phyloP scores from a whole-genome alignment of 2,888 invertebrate species.

The Cybosia mesomella region DNA sequence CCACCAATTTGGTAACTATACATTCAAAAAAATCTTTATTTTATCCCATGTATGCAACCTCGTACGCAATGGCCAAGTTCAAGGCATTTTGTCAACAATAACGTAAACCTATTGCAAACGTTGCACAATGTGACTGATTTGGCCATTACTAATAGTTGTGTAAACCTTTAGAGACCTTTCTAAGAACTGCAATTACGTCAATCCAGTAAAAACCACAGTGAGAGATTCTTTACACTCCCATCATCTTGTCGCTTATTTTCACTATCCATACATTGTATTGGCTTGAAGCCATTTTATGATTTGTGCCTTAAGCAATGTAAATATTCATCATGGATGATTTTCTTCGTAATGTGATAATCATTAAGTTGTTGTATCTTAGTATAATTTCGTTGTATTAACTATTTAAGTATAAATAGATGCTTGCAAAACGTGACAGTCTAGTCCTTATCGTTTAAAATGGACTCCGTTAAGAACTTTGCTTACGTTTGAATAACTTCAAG shows the following conservation, averaged over 20 bases:
- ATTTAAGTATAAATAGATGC: constrained; percentile 57
- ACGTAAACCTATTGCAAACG: no score
- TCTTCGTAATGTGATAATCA: constrained; percentile 75
- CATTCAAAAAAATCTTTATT: no score
- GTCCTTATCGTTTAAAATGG: constrained; percentile 67
- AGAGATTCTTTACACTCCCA: neutral
- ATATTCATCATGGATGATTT: constrained; percentile 81
- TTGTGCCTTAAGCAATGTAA: constrained; percentile 82
- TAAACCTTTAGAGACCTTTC: no score
- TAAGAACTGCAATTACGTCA: no score
- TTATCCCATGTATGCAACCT: no score
- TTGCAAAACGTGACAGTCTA: constrained; percentile 73
- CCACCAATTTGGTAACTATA: no score
- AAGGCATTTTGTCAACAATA: no score
- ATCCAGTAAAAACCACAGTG: no score
- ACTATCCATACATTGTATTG: constrained; percentile 29
- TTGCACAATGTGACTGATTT: no score
- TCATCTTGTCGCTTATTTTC: constrained; percentile 23
- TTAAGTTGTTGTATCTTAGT: constrained; percentile 67
- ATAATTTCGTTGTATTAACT: constrained; percentile 57
- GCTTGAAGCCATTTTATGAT: constrained; percentile 78
- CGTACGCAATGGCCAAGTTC: no score
- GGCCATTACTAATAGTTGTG: no score
- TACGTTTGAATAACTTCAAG: constrained; percentile 35
- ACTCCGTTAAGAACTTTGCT: constrained; percentile 48